Conservation (phyloP, 2,888 invertebrate species). For the Sesia bembeciformis region DNA sequence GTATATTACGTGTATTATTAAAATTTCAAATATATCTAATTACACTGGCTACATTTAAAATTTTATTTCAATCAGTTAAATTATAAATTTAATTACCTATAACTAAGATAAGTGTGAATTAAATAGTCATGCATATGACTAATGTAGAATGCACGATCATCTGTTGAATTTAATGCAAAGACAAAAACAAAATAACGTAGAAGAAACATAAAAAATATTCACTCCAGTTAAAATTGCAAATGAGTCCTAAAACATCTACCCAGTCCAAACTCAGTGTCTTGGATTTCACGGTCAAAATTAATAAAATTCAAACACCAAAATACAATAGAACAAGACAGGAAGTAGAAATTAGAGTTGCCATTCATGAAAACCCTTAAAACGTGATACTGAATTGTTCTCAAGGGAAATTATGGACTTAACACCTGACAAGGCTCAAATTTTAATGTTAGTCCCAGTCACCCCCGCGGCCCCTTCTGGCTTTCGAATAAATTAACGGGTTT, state of each 20-base stretch:
- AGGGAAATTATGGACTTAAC: conserved; percentile 73
- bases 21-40: too few species aligned
- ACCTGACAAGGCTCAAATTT: conserved; percentile 72
- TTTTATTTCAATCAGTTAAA: too few species aligned
- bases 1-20: too few species aligned
- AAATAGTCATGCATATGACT: too few species aligned
- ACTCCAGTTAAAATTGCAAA: neutral
- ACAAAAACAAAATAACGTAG: too few species aligned
- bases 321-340: neutral
- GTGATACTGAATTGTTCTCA: conserved; percentile 61
- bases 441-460: conserved; percentile 45
- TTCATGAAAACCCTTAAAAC: conserved; percentile 69
- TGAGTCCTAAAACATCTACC: neutral
- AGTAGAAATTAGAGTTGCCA: conserved; percentile 56
- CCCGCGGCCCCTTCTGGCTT: conserved; percentile 36
- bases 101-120: too few species aligned
- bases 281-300: conserved; percentile 34
- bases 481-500: conserved; percentile 61
- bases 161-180: too few species aligned
- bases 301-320: conserved; percentile 15
- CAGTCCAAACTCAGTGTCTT: conserved; percentile 1
- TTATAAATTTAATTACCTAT: too few species aligned
- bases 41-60: too few species aligned
- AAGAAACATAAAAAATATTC: neutral
- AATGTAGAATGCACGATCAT: too few species aligned